phyloP scores from a whole-genome alignment of 53 echinoderm and acorn worm species.

The Crossaster papposus region DNA sequence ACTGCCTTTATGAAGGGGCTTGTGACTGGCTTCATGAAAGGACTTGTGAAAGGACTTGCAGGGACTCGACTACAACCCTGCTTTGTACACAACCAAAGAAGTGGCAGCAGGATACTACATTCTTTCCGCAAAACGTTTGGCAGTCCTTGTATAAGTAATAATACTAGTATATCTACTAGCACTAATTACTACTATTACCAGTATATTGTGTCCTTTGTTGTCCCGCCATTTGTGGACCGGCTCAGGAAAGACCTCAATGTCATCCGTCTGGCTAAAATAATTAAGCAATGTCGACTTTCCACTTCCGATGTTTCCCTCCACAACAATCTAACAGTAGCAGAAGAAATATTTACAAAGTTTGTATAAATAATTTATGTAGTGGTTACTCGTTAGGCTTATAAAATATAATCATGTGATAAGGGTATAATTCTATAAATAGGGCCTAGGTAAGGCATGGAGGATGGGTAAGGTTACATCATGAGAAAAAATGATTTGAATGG shows the following conservation, averaged over 20 bases:
- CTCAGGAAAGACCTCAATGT: constrained; percentile 62
- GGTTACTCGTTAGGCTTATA: no score
- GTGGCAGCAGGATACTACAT: no score
- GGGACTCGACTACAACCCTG: no score
- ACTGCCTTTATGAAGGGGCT: no score
- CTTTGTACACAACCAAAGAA: no score
- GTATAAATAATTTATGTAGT: neutral
- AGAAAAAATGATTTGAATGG: no score
- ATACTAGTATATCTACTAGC: neutral
- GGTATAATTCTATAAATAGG: no score
- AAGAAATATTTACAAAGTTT: neutral
- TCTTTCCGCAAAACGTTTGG: neutral
- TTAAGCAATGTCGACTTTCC: constrained; percentile 66
- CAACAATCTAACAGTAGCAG: constrained; percentile 49
- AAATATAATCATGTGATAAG: no score
- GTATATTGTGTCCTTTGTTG: constrained; percentile 64
- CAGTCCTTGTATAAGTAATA: neutral
- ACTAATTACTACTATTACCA: neutral
- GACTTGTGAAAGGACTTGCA: no score
- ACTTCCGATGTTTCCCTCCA: constrained; percentile 72
- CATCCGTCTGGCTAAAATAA: constrained; percentile 47
- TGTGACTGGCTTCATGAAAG: no score
- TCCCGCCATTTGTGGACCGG: constrained; percentile 71
- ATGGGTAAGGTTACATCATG: no score
- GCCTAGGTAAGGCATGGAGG: no score